Conservation (phyloP, 64 coral and sea anemone species). For the Catalaphyllia jardinei region DNA sequence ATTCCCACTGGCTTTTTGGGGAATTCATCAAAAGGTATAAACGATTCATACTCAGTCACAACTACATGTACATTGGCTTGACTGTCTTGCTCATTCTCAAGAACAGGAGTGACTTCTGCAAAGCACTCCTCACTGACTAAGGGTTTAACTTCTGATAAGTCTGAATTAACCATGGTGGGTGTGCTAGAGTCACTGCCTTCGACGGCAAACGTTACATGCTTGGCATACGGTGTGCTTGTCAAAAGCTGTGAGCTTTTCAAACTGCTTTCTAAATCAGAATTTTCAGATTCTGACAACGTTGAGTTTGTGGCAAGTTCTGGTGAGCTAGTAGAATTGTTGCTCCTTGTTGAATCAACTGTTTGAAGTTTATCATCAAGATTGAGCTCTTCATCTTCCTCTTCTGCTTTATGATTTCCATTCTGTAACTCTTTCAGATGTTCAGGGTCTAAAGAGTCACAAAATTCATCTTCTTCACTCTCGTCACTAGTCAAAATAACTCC, state of each 20-base stretch:
- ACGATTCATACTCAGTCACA: not conserved
- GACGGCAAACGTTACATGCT: slow-evolving; percentile 87
- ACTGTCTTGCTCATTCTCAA: slow-evolving; percentile 2
- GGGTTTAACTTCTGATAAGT: slow-evolving; percentile 10
- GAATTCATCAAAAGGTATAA: not conserved
- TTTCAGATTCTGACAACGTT: slow-evolving; percentile 75
- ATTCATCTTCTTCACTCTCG: slow-evolving; percentile 94
- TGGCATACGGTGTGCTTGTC: slow-evolving; percentile 81
- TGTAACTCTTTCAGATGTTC: slow-evolving; percentile 67
- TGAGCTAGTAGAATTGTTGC: slow-evolving; percentile 25
- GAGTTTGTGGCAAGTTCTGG: slow-evolving; percentile 50
- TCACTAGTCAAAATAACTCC: slow-evolving; percentile 57
- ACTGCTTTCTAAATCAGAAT: slow-evolving; percentile 77
- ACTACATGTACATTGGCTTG: not conserved
- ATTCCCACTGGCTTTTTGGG: slow-evolving; percentile 41
- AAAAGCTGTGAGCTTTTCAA: slow-evolving; percentile 26
- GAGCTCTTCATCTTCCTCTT: not conserved
- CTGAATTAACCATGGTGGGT: not conserved
- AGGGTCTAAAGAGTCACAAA: slow-evolving; percentile 87
- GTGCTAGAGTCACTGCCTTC: slow-evolving; percentile 15
- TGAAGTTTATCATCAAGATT: slow-evolving; percentile 39
- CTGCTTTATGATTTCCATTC: slow-evolving; percentile 16
- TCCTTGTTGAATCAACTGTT: not conserved
- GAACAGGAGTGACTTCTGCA: slow-evolving; percentile 12
- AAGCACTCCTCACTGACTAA: slow-evolving; percentile 4